phyloP scores from a whole-genome alignment of 2,888 invertebrate genomes.

The Eristalis intricaria region DNA sequence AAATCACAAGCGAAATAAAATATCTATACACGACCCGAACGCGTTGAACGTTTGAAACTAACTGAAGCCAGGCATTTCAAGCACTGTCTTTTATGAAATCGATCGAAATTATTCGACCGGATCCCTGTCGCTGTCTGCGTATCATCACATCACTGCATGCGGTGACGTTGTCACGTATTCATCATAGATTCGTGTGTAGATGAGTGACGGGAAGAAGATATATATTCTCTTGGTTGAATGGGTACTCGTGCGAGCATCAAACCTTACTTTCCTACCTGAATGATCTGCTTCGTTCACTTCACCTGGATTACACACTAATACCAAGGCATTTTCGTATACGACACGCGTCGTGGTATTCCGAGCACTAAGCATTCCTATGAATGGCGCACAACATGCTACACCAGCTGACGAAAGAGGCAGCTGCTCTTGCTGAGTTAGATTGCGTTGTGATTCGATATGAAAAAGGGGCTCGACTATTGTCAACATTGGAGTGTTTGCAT shows the following conservation, averaged over 20 bases:
- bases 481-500: not conserved
- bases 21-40: conserved; percentile 31
- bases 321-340: not conserved
- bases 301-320: not conserved
- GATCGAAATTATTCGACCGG: conserved; percentile 6
- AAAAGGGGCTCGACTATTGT: conserved; percentile 44
- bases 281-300: not conserved
- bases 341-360: not conserved
- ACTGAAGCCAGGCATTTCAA: conserved; percentile 47
- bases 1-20: not conserved
- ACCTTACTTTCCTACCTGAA: not conserved
- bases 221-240: not conserved
- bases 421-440: not conserved
- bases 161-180: not conserved
- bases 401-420: conserved; percentile 10
- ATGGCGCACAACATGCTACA: not conserved
- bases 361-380: not conserved
- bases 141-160: not conserved
- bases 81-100: conserved; percentile 43
- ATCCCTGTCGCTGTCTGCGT: conserved; percentile 1
- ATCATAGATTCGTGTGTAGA: not conserved
- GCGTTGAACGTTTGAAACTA: conserved; percentile 20
- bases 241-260: not conserved
- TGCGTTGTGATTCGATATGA: conserved; percentile 13
- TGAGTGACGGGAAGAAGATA: not conserved